Base-by-base conservation (phyloP, 2,113 vertebrate species). In the Rattus rattus region DNA sequence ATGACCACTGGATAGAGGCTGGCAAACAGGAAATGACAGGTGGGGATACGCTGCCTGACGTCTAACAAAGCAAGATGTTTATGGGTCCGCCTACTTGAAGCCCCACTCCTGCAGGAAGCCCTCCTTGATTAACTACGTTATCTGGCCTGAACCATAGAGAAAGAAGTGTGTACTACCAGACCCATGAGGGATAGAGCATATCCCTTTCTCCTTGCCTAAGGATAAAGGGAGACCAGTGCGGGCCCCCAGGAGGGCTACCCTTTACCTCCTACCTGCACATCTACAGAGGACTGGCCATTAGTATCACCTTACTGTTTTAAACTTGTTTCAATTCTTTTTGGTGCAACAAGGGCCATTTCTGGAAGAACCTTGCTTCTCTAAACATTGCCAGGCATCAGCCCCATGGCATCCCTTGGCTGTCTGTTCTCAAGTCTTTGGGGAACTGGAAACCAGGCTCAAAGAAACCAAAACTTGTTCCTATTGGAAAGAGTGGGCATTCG, bases 1-100 rank as follows among this genome's bases (percentile, higher is more conserved):
- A 6, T 5, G 17, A 52, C 22, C n/a, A 61, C 92, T 97, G 98
- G 96, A 97, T 97, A 90, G 97, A 97, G 98, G 96, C 11, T 61
- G 86, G 86, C 9, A 47, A 47, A 36, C 86, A 75, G 49, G 81
- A 91, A 91, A 12, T 52, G 85, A 95, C 88, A 11, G 88, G 28
- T 7, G 0, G 26, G 67, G 67, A 39, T 49, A 49, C 39, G 54
- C 81, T 81, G 70, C 75, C 93, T 47, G 28, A 7, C 5, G 3
- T 43, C 47, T 72, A 54, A 54, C 77, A 56, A 81, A 97, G 33
- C 3, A 14, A 14, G 80, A 49, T n/a, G 22, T 12, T 14, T 7
- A 24, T 22, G 73, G 79, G 54, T 56, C 47, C 26, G 26, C 30
- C 83, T 4, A 33, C 4, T 20, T 0, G 24, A 81, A 36, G 52